Base-by-base conservation (phyloP, 1,140 invertebrate species). In the Pissodes strobi region DNA sequence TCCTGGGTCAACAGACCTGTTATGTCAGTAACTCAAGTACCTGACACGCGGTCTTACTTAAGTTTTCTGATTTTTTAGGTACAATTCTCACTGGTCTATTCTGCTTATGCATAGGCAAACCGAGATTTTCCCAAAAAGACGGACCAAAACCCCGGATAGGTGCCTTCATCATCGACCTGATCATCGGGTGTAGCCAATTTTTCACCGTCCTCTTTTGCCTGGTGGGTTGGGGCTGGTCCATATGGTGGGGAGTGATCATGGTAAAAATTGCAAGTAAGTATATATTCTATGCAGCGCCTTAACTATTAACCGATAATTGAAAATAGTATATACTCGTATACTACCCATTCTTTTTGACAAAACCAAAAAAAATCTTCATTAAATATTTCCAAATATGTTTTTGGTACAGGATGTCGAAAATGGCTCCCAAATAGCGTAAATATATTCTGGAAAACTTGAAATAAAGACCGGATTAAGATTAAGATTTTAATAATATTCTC, bases 181-280 rank as follows among this genome's bases (percentile, higher is more conserved):
- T 94, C 65, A 91, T 97, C 30, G 93, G 93, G 0, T 80, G 89
- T 17, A 86, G 89, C 25, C 95, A 97, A 79, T 81, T 93, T 48
- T 95, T 95, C 79, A 95, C 93, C 2, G 90, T 97, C n/a, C 84
- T 96, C 18, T 97, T 97, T 79, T 90, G 94, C 64, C 85, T 97
- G 5, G 94, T 98, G 22, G 95, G 95, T 2, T 98, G 95, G 95
- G 94, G 95, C 64, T 98, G 95, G 95, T 95, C 93, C 23, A 89
- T 97, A 52, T 95, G 93, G 85, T 98, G 95, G 95, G 95, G 94
- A 15, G 87, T 94, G 58, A 93, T 93, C 67, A 92, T 97, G 85
- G 78, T 93, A 10, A 87, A 84, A 74, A 80, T 90, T 77, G 88
- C 90, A 69, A 85, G 88, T 90, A 76, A 85, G 86, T 82, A 53